Conservation (phyloP, 1,140 invertebrate genomes). For the Listronotus oregonensis region DNA sequence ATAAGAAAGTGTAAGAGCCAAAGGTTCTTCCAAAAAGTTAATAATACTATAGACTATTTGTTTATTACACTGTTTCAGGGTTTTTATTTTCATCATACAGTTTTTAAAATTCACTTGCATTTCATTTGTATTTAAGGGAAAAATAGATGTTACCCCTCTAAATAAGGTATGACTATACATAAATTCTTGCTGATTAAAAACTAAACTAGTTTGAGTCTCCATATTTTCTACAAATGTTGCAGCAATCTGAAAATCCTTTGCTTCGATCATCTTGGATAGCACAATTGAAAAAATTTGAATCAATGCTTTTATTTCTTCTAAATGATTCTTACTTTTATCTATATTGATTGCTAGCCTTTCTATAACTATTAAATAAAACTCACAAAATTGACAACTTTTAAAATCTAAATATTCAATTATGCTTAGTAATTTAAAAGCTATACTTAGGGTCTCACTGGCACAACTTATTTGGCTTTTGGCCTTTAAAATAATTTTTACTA, state of each 20-base stretch:
- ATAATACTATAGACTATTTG: background rate
- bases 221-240: background rate
- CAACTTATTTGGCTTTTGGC: background rate
- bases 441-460: background rate
- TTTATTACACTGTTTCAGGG: background rate
- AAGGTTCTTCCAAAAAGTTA: conserved; percentile 3
- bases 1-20: background rate
- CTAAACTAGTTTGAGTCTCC: background rate
- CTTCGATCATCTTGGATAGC: background rate
- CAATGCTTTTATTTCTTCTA: background rate
- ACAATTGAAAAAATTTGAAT: background rate
- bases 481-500: conserved; percentile 7
- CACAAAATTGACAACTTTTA: background rate
- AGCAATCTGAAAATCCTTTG: background rate
- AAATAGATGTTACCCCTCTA: background rate
- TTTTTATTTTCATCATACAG: background rate
- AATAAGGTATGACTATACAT: background rate
- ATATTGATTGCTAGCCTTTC: background rate
- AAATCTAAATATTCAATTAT: background rate
- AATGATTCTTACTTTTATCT: background rate
- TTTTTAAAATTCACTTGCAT: background rate
- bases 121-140: background rate
- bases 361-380: background rate
- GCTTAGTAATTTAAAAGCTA: background rate
- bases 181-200: conserved; percentile 1